Conservation (phyloP, 2,888 invertebrate species). For the Cactoblastis cactorum region DNA sequence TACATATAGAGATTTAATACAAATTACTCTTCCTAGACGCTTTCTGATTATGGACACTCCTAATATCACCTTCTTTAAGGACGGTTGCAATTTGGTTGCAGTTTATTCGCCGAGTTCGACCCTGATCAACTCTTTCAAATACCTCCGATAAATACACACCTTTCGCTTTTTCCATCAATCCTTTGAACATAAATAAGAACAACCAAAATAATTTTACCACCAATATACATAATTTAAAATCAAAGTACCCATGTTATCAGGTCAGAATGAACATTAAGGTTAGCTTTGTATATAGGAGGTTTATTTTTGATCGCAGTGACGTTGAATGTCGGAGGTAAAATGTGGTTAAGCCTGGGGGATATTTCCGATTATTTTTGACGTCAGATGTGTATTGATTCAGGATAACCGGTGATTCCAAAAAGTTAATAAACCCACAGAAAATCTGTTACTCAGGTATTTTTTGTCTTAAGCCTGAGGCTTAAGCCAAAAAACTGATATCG, state of each 20-base stretch:
- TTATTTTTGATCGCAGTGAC: slow-evolving; percentile 3
- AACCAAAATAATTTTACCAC: neutral
- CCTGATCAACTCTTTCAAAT: too few relatives aligned
- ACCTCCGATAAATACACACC: too few relatives aligned
- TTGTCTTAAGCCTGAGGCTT: too few relatives aligned
- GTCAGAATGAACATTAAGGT: neutral
- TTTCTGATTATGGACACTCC: too few relatives aligned
- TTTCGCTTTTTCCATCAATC: too few relatives aligned
- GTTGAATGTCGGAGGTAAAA: slow-evolving; percentile 4
- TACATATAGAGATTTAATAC: too few relatives aligned
- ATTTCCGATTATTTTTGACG: neutral
- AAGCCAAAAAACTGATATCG: too few relatives aligned
- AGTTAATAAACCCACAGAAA: neutral
- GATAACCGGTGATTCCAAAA: neutral
- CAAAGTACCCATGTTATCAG: neutral
- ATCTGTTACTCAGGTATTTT: neutral
- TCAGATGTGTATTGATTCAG: slow-evolving; percentile 4
- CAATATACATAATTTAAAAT: neutral
- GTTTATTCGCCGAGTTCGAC: too few relatives aligned
- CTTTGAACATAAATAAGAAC: too few relatives aligned
- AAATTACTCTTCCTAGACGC: too few relatives aligned
- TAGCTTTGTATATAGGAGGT: neutral
- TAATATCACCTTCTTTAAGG: too few relatives aligned
- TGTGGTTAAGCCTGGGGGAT: neutral
- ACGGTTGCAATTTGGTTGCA: too few relatives aligned